Conservation (phyloP, 2,797 vertebrate species). For the Tenualosa ilisha region DNA sequence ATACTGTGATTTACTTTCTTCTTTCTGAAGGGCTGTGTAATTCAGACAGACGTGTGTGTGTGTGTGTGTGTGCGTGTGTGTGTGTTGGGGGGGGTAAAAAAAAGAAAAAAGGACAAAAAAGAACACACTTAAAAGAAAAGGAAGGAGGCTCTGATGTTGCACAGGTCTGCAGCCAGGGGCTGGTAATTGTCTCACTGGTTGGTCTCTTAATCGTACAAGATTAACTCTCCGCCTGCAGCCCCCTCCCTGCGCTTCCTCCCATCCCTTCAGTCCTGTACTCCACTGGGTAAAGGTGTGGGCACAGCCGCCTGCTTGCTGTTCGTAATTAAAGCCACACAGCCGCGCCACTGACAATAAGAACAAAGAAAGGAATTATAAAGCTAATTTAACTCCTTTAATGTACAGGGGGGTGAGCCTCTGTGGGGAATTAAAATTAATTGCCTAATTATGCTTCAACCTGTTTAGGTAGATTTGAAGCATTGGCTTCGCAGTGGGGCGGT, state of each 20-base stretch:
- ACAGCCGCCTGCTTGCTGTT: slow-evolving; percentile 43
- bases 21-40: not conserved
- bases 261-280: slow-evolving; percentile 45
- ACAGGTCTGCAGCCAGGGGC: slow-evolving; percentile 16
- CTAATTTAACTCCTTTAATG: slow-evolving; percentile 58
- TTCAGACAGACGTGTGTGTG: not conserved
- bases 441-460: slow-evolving; percentile 68
- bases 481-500: slow-evolving; percentile 62
- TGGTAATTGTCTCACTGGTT: slow-evolving; percentile 56
- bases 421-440: slow-evolving; percentile 67
- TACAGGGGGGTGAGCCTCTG: slow-evolving; percentile 49
- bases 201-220: slow-evolving; percentile 57
- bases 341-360: slow-evolving; percentile 61
- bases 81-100: not conserved
- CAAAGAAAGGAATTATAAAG: slow-evolving; percentile 59
- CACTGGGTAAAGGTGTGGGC: slow-evolving; percentile 34
- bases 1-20: not conserved
- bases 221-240: slow-evolving; percentile 40
- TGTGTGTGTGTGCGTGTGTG: no score
- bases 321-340: slow-evolving; percentile 71
- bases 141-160: not conserved
- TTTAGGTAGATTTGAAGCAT: slow-evolving; percentile 69
- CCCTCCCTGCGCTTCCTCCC: slow-evolving; percentile 49
- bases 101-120: not conserved
- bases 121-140: slow-evolving; percentile 13